Conservation (phyloP, 2,113 vertebrate genomes). For the Callipepla squamata region DNA sequence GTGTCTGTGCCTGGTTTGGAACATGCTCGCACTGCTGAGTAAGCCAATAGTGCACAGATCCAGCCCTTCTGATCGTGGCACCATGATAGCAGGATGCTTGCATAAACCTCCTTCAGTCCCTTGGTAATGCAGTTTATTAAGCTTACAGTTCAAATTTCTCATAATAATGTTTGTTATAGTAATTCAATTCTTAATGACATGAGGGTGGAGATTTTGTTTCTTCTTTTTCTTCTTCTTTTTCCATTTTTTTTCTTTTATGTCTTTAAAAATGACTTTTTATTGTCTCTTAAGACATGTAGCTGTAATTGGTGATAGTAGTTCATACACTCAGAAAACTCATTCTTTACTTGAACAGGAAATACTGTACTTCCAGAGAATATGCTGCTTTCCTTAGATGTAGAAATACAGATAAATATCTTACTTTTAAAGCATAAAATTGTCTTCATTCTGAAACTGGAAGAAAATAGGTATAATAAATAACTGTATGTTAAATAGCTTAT, state of each 20-base stretch:
- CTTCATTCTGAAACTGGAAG: not conserved
- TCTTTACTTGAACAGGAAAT: not conserved
- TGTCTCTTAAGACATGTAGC: not conserved
- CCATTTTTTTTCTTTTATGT: not conserved
- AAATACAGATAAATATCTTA: not conserved
- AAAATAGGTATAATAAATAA: not conserved
- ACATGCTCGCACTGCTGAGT: not conserved
- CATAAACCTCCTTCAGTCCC: not conserved
- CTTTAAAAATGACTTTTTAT: conserved; percentile 23
- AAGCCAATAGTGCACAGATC: not conserved
- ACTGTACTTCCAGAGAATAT: not conserved
- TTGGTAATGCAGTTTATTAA: not conserved
- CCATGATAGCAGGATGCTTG: accelerated
- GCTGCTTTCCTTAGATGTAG: not conserved
- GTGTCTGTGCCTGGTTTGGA: not conserved
- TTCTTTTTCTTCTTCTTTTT: not conserved
- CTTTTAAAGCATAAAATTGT: not conserved
- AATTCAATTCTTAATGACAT: not conserved
- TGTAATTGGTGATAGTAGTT: not conserved
- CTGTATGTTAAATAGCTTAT: not conserved
- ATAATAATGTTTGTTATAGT: not conserved
- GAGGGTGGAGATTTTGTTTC: not conserved
- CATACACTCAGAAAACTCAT: not conserved
- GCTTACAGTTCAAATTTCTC: not conserved
- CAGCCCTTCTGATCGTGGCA: accelerated